phyloP scores from a whole-genome alignment of 2,113 vertebrate species.

The Carlito syrichta region DNA sequence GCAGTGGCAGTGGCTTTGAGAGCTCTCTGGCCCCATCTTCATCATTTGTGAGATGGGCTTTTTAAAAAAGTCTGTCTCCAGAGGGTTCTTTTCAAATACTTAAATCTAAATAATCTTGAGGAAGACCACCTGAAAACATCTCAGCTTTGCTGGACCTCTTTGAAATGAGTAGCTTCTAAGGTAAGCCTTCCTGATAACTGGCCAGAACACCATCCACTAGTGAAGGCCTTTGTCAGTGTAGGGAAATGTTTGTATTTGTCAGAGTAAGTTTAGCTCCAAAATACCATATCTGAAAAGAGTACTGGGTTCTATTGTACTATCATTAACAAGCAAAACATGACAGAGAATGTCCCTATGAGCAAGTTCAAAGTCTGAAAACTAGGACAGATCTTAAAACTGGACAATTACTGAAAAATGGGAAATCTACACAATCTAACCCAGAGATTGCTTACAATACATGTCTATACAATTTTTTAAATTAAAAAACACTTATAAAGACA shows the following conservation, averaged over 20 bases:
- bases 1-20: conserved; percentile 60
- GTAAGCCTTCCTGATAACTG: neutral
- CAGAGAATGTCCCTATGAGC: neutral
- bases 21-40: conserved; percentile 38
- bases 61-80: conserved; percentile 51
- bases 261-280: neutral
- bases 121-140: conserved; percentile 29
- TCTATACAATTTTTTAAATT: neutral
- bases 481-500: neutral
- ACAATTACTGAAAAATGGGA: neutral
- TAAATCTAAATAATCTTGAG: conserved; percentile 21
- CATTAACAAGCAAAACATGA: neutral
- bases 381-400: neutral
- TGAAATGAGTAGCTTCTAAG: neutral
- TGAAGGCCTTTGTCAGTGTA: rapidly evolving
- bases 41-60: neutral
- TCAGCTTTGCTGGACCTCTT: neutral
- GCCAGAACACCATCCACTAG: neutral
- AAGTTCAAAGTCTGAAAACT: neutral
- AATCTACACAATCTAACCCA: neutral
- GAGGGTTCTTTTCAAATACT: conserved; percentile 69
- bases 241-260: neutral
- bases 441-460: neutral
- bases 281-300: neutral
- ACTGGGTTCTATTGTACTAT: neutral